A percentile compares a stretch with the other conserved stretches of the same genome.
phyloP scores from a whole-genome alignment of 2,113 vertebrate species.

The Poicephalus gulielmi region DNA sequence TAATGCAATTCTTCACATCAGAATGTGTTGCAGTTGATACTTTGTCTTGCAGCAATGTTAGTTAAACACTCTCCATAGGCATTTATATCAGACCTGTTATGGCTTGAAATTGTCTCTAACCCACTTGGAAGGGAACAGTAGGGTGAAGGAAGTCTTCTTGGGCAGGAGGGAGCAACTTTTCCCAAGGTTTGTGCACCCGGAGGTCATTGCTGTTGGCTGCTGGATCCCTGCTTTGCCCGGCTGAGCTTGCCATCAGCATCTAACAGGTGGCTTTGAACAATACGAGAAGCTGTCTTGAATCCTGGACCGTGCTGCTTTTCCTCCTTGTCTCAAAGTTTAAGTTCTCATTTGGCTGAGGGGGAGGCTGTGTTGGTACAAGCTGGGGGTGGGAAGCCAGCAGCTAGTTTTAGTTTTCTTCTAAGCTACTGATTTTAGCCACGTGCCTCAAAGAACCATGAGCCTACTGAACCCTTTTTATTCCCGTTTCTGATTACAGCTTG shows the following conservation, averaged over 20 bases:
- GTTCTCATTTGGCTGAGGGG: background rate
- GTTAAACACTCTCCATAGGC: fast-evolving
- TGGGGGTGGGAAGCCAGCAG: background rate
- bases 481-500: slow-evolving; percentile 61
- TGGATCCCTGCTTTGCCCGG: background rate
- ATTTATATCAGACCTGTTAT: background rate
- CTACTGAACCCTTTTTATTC: background rate
- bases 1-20: background rate
- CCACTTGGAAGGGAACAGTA: background rate
- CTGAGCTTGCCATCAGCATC: fast-evolving
- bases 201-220: background rate
- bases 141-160: background rate
- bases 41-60: background rate
- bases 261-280: background rate
- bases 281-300: background rate
- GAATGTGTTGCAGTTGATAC: fast-evolving
- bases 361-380: fast-evolving
- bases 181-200: fast-evolving
- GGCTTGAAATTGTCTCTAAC: background rate
- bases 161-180: background rate
- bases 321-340: background rate
- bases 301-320: background rate
- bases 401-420: background rate
- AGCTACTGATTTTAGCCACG: background rate
- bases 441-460: background rate